Conservation (phyloP, 92 coral and sea anemone species). For the Desmophyllum pertusum region DNA sequence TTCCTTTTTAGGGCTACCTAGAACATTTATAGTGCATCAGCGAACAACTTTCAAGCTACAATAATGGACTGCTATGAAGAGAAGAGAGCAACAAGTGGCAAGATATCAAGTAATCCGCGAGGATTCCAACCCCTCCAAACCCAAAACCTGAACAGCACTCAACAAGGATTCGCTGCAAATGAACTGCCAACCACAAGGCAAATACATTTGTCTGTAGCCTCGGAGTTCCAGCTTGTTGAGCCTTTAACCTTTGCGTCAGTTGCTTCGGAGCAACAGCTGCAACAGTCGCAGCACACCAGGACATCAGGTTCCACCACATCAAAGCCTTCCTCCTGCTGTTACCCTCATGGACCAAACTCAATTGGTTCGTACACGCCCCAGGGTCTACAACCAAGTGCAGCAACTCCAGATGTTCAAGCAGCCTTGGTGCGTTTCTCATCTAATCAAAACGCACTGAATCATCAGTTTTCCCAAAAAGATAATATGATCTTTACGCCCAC, state of each 20-base stretch:
- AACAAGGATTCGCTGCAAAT: background rate
- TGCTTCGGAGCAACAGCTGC: slow-evolving; percentile 1
- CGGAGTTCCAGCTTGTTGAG: background rate
- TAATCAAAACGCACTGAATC: background rate
- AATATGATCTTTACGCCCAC: background rate
- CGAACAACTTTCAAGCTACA: background rate
- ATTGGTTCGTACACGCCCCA: background rate
- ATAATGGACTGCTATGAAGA: background rate
- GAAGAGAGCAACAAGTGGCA: background rate
- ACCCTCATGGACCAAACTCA: background rate
- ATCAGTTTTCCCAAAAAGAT: background rate
- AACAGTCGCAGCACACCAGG: background rate
- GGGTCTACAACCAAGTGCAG: background rate
- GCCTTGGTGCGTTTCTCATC: too few species aligned
- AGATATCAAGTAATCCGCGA: background rate
- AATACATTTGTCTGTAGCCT: background rate
- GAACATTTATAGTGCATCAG: background rate
- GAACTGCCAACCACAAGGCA: background rate
- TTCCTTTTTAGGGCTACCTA: background rate
- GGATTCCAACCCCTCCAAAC: background rate
- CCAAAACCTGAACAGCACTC: background rate
- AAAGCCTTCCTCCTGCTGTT: background rate
- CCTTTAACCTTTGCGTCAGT: background rate
- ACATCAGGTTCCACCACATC: background rate
- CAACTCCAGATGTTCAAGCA: background rate